These are phyloP conservation scores for Channa argus DNA, from an alignment of 2,113 vertebrate genomes.

Conservation along the genomic window DNA sequence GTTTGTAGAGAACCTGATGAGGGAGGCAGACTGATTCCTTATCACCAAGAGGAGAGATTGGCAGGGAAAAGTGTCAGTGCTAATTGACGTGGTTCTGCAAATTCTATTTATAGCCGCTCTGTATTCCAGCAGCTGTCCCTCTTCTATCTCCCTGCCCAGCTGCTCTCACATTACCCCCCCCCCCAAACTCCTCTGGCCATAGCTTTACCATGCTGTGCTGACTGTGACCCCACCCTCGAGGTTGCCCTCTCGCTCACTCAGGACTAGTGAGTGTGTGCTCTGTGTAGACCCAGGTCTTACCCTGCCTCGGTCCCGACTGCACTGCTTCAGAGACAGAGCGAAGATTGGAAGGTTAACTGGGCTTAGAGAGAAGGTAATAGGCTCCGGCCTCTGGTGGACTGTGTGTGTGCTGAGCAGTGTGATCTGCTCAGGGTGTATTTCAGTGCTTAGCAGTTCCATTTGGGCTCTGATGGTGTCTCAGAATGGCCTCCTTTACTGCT, in stretches of 20 bases:
- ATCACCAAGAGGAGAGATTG: conserved; percentile 49
- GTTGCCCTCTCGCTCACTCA: conserved; percentile 45
- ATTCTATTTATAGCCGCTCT: conserved; percentile 86
- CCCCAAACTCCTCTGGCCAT: conserved; percentile 44
- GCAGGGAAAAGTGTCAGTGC: conserved; percentile 49
- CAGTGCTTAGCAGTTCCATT: conserved; percentile 66
- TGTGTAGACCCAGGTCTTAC: conserved; percentile 41
- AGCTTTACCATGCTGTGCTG: conserved; percentile 47
- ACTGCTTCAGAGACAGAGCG: conserved; percentile 49
- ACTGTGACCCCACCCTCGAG: conserved; percentile 54
- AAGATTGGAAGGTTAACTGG: conserved; percentile 76
- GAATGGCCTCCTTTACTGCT: conserved; percentile 75
- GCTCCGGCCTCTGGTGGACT: conserved; percentile 59
- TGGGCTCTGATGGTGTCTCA: conserved; percentile 65
- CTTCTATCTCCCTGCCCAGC: conserved; percentile 55
- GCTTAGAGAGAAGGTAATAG: conserved; percentile 77
- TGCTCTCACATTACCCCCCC: conserved; percentile 72
- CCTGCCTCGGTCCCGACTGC: conserved; percentile 36
- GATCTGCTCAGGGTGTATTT: conserved; percentile 56
- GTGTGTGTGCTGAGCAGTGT: conserved; percentile 56
- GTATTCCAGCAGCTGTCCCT: conserved; percentile 88
- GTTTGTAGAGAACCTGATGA: conserved; percentile 16
- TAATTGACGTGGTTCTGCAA: conserved; percentile 58
- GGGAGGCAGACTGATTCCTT: conserved; percentile 18
- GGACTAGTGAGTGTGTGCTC: conserved; percentile 45